phyloP scores from a whole-genome alignment of 2,888 invertebrate species.

The Cylloceria caligata region DNA sequence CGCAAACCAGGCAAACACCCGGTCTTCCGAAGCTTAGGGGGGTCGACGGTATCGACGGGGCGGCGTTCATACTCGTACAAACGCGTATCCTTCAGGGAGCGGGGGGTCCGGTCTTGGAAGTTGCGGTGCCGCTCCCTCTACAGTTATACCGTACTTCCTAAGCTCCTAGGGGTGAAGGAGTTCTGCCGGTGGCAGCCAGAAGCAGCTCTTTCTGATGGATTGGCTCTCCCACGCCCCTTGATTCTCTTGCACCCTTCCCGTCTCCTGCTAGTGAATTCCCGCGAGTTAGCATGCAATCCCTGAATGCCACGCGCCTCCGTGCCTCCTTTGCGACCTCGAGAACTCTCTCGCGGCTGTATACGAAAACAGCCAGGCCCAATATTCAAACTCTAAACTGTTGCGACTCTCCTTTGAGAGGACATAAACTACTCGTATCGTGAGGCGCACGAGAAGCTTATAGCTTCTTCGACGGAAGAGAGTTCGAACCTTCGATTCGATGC shows the following conservation, averaged over 20 bases:
- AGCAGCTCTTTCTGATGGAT: constrained; percentile 80
- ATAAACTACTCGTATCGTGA: constrained; percentile 40
- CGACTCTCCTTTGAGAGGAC: constrained; percentile 28
- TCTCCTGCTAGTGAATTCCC: constrained; percentile 20
- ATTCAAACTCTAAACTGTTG: constrained; percentile 57
- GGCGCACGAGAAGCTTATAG: constrained; percentile 20
- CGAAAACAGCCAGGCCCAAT: constrained; percentile 46
- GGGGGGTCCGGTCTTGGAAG: constrained; percentile 70
- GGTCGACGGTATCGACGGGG: constrained; percentile 27
- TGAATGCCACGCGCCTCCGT: constrained; percentile 36
- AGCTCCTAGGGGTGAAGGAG: constrained; percentile 55
- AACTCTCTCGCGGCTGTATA: constrained; percentile 19
- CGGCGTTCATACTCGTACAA: constrained; percentile 29
- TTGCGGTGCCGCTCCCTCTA: constrained; percentile 39
- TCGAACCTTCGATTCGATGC: constrained; percentile 13
- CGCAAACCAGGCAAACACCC: constrained; percentile 28
- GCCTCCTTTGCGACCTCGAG: constrained; percentile 48
- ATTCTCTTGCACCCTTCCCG: constrained; percentile 60
- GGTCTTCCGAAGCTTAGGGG: constrained; percentile 60
- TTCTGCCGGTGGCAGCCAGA: constrained; percentile 80
- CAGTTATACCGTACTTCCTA: constrained; percentile 29
- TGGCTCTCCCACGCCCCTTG: constrained; percentile 77
- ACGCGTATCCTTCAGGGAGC: constrained; percentile 53
- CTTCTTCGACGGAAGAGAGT: constrained; percentile 3
- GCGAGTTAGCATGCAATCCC: constrained; percentile 23